phyloP scores from a whole-genome alignment of 2,113 vertebrate species.

The Gasterosteus nipponicus region DNA sequence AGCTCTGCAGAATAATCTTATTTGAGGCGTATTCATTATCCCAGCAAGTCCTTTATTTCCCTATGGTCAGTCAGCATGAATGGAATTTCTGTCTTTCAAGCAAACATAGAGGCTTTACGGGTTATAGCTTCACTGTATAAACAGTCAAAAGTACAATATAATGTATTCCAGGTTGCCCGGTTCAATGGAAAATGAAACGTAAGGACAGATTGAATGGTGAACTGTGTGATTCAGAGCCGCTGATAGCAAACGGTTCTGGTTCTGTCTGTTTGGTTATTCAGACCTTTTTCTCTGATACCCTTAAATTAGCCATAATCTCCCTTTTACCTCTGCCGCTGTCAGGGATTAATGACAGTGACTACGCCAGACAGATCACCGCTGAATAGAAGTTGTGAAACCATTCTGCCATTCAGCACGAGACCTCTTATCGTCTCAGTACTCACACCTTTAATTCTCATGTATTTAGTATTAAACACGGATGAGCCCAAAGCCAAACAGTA shows the following conservation, averaged over 20 bases:
- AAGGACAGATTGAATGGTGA: constrained; percentile 19
- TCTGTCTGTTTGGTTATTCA: constrained; percentile 23
- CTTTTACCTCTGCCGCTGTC: constrained; percentile 25
- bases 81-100: constrained; percentile 14
- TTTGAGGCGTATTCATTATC: constrained; percentile 30
- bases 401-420: constrained; percentile 62
- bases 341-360: constrained; percentile 59
- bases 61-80: constrained; percentile 12
- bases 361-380: constrained; percentile 42
- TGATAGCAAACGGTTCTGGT: constrained; percentile 19
- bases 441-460: constrained; percentile 15
- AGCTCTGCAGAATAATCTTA: not conserved
- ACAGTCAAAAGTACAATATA: constrained; percentile 19
- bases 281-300: constrained; percentile 35
- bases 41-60: constrained; percentile 34
- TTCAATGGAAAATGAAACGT: constrained; percentile 42
- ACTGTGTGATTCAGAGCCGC: constrained; percentile 44
- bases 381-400: constrained; percentile 53
- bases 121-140: not conserved
- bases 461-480: constrained; percentile 3
- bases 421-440: constrained; percentile 31
- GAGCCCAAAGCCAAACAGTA: constrained; percentile 16
- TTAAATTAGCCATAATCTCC: constrained; percentile 48
- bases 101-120: not conserved
- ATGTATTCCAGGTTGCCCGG: not conserved